These are phyloP conservation scores for Pleuronectes platessa DNA, from an alignment of 2,113 vertebrate species.

Conservation along the genomic window DNA sequence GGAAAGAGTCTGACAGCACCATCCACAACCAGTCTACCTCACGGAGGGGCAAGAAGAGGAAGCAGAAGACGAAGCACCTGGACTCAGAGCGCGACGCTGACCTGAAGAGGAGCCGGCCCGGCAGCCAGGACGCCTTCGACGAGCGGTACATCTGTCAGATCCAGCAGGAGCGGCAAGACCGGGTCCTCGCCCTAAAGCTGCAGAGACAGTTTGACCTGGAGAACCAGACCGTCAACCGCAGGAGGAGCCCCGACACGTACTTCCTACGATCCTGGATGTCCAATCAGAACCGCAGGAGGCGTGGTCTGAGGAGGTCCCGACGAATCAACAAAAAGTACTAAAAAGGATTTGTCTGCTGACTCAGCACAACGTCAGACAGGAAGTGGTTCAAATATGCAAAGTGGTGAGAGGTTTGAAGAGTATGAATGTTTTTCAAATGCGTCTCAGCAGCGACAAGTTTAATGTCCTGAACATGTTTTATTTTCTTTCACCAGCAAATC, in stretches of 20 bases:
- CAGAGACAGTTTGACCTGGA: constrained; percentile 90
- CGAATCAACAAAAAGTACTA: constrained; percentile 74
- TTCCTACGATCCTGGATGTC: constrained; percentile 90
- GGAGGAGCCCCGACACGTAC: constrained; percentile 85
- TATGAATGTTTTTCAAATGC: constrained; percentile 14
- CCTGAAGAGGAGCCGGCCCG: constrained; percentile 80
- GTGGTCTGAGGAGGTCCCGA: constrained; percentile 74
- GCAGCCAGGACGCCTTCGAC: constrained; percentile 56
- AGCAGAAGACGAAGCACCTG: constrained; percentile 92
- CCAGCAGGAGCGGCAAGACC: constrained; percentile 82
- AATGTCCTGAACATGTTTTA: neutral
- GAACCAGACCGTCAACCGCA: constrained; percentile 79
- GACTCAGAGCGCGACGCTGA: constrained; percentile 79
- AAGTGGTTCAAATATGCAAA: constrained; percentile 51
- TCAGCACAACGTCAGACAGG: neutral
- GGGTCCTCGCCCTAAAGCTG: constrained; percentile 87
- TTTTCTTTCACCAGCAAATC: neutral
- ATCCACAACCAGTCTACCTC: constrained; percentile 76
- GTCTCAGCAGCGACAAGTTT: neutral
- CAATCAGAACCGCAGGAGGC: constrained; percentile 68
- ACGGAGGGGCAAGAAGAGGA: constrained; percentile 87
- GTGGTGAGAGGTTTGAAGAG: neutral
- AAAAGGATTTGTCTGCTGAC: constrained; percentile 10
- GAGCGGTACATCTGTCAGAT: constrained; percentile 77
- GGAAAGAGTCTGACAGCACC: constrained; percentile 56